These are phyloP conservation scores for Nasonia vitripennis DNA, from an alignment of 1,140 invertebrate genomes.

Conservation along the genomic window DNA sequence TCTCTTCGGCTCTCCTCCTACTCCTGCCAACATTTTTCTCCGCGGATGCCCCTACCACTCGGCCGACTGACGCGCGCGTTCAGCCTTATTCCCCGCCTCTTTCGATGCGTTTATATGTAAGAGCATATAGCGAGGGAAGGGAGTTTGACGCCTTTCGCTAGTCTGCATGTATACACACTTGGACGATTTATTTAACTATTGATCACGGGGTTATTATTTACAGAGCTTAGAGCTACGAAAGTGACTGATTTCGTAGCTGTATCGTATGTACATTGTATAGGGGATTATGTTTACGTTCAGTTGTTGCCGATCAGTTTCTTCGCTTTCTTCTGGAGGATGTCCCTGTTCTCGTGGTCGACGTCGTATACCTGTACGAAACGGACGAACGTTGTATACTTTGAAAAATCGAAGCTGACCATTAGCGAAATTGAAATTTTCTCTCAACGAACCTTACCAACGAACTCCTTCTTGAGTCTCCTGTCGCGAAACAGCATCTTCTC, in stretches of 20 bases:
- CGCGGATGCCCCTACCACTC: not conserved
- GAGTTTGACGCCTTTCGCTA: no score
- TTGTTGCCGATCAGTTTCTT: constrained; percentile 52
- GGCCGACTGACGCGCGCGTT: not conserved
- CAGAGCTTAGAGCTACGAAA: not conserved
- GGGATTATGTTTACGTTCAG: not conserved
- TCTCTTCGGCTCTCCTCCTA: not conserved
- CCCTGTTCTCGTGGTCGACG: constrained; percentile 55
- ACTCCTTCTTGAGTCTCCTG: constrained; percentile 53
- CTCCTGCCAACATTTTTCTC: not conserved
- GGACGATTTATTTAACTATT: not conserved
- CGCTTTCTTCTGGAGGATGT: constrained; percentile 45
- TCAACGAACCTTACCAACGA: constrained; percentile 51
- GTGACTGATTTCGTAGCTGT: not conserved
- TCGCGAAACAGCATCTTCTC: constrained; percentile 62
- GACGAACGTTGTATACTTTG: no score
- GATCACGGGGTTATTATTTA: not conserved
- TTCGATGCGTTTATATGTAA: not conserved
- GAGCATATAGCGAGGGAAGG: no score
- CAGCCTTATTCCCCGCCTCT: not conserved
- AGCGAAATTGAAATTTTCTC: not conserved
- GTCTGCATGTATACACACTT: not conserved
- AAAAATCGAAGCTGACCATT: no score
- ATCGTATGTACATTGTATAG: no score
- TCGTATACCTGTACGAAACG: constrained; percentile 51